phyloP scores from a whole-genome alignment of 1,140 invertebrate species.

The silkworm (Bombyx mori) region DNA sequence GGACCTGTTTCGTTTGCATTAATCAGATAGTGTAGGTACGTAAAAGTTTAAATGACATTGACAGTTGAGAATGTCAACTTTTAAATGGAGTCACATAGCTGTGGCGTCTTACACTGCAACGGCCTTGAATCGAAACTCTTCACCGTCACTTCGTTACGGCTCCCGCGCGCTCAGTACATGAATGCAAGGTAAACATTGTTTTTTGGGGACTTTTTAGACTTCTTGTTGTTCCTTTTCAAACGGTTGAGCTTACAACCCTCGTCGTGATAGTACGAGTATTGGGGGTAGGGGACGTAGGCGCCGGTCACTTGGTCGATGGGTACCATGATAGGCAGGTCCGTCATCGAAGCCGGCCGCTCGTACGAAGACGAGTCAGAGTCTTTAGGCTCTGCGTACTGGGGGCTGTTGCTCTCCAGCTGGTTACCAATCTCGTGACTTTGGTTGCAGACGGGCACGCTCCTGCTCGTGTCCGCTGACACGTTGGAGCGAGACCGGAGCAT shows the following conservation, averaged over 20 bases:
- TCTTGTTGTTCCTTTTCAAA: conserved; percentile 38
- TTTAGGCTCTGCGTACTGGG: conserved; percentile 54
- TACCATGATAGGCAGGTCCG: conserved; percentile 48
- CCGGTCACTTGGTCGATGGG: conserved; percentile 43
- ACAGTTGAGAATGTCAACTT: conserved; percentile 16
- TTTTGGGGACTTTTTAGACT: conserved; percentile 36
- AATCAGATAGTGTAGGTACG: conserved; percentile 13
- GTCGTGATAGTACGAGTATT: conserved; percentile 50
- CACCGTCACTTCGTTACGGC: conserved; percentile 27
- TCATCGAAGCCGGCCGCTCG: conserved; percentile 41
- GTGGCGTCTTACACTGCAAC: conserved; percentile 57
- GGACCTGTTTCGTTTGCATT: conserved; percentile 40
- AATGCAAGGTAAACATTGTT: conserved; percentile 69
- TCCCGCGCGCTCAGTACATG: conserved; percentile 54
- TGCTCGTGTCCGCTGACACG: conserved; percentile 53
- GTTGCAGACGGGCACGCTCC: conserved; percentile 56
- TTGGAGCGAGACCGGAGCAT: conserved; percentile 46
- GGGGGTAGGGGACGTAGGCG: conserved; percentile 53
- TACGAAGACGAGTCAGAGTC: conserved; percentile 42
- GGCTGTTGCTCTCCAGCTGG: conserved; percentile 33
- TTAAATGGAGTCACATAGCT: conserved; percentile 17
- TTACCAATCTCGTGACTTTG: conserved; percentile 39
- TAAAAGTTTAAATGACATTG: conserved; percentile 10
- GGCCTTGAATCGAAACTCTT: conserved; percentile 65
- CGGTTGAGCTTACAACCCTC: conserved; percentile 22